A percentile compares a stretch with the other conserved stretches of the same genome.
Evolutionary conservation across 2,888 invertebrate species (phyloP).

Genomic region (Perithous albicinctus): DNA sequence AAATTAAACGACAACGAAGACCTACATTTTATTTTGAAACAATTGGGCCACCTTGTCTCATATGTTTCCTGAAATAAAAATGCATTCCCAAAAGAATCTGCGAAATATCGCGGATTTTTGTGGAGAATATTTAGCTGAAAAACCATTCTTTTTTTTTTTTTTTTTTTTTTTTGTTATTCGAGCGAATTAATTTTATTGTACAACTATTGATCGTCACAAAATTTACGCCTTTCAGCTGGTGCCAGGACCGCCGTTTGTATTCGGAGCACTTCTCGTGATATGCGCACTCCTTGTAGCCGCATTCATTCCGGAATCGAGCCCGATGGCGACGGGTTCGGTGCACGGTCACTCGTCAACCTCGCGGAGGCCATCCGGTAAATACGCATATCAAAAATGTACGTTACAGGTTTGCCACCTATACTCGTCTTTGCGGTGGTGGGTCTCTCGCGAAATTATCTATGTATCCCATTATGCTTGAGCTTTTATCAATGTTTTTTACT

Average conservation of each 20-base stretch:
- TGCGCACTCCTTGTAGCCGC: constrained; percentile 97
- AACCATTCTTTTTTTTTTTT: too few relatives aligned
- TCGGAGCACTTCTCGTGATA: constrained; percentile 98
- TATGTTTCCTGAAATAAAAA: too few relatives aligned
- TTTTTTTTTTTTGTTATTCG: too few relatives aligned
- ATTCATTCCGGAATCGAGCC: constrained; percentile 91
- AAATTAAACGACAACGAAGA: too few relatives aligned
- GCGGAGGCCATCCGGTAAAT: constrained; percentile 86
- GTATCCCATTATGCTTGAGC: not conserved
- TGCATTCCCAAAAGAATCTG: too few relatives aligned
- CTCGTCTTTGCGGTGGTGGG: constrained; percentile 80
- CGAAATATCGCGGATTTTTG: too few relatives aligned
- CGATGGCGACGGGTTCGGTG: constrained; percentile 85
- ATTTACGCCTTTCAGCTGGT: constrained; percentile 87
- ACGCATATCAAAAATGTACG: constrained; percentile 85
- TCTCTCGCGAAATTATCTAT: constrained; percentile 49
- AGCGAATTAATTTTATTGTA: not conserved
- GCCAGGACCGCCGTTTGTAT: constrained; percentile 99
- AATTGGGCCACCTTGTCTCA: too few relatives aligned
- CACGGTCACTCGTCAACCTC: constrained; percentile 87
- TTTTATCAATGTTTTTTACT: not conserved
- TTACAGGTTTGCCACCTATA: constrained; percentile 81
- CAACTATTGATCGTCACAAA: not conserved
- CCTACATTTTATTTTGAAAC: too few relatives aligned
- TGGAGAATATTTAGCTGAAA: too few relatives aligned